Conservation (phyloP, 2,113 vertebrate genomes). For the Cinclus mexicanus region DNA sequence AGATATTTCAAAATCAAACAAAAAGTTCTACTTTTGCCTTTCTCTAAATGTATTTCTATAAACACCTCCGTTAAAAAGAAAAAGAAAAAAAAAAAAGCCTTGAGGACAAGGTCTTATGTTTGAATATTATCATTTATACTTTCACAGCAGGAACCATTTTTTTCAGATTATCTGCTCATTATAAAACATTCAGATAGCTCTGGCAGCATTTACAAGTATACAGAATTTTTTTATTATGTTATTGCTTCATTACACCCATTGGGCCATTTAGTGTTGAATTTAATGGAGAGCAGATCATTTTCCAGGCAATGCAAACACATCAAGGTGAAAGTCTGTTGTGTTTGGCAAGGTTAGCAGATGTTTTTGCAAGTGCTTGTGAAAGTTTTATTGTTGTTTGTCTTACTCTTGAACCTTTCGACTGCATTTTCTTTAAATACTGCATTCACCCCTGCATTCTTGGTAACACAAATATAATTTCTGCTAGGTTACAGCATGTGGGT, state of each 20-base stretch:
- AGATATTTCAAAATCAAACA: not conserved
- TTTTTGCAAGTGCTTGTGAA: not conserved
- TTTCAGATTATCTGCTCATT: constrained; percentile 43
- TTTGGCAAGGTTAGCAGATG: constrained; percentile 55
- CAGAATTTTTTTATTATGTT: not conserved
- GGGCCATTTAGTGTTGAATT: constrained; percentile 59
- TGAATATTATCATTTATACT: constrained; percentile 47
- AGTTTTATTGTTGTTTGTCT: not conserved
- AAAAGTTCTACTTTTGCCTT: not conserved
- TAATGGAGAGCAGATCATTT: constrained; percentile 58
- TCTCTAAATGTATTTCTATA: not conserved
- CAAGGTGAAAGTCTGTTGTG: constrained; percentile 25
- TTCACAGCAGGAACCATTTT: constrained; percentile 45
- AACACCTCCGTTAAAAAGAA: not conserved
- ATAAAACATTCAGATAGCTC: constrained; percentile 52
- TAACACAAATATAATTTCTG: not conserved
- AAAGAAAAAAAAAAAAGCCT: not conserved
- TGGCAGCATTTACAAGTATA: constrained; percentile 34
- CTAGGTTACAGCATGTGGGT: not conserved
- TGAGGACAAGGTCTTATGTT: not conserved
- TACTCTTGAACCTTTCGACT: not conserved
- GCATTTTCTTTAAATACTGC: not conserved
- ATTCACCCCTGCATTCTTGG: not conserved
- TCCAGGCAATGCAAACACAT: constrained; percentile 53
- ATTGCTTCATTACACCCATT: constrained; percentile 61